phyloP scores from a whole-genome alignment of 2,888 invertebrate genomes.

The Dolomedes plantarius region DNA sequence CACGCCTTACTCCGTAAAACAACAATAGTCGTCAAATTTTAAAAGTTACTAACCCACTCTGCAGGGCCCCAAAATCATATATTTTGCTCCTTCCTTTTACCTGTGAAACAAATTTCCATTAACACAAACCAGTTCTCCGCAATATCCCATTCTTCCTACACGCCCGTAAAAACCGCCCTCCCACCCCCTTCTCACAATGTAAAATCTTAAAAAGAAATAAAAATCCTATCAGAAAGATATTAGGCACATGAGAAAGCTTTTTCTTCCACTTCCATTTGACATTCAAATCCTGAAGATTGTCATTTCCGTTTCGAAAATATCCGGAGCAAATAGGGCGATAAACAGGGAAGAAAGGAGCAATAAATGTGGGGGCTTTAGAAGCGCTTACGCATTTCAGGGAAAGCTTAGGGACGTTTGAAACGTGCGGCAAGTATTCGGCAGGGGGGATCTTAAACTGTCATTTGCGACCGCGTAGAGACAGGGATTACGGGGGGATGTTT shows the following conservation, averaged over 20 bases:
- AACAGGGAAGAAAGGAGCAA: neutral
- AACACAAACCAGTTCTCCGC: too few relatives aligned
- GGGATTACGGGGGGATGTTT: neutral
- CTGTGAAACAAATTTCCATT: too few relatives aligned
- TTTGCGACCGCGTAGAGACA: neutral
- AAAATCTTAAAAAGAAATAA: neutral
- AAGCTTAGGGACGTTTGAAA: neutral
- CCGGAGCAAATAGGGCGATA: conserved; percentile 5
- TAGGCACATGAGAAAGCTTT: neutral
- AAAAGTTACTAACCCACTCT: too few relatives aligned
- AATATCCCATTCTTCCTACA: too few relatives aligned
- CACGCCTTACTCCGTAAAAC: too few relatives aligned
- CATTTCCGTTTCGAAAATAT: neutral
- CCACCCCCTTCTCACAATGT: neutral
- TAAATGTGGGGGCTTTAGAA: neutral
- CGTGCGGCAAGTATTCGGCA: neutral
- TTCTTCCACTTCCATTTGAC: neutral
- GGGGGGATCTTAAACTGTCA: neutral
- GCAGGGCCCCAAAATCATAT: too few relatives aligned
- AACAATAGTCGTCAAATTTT: too few relatives aligned
- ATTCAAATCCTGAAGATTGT: conserved; percentile 2
- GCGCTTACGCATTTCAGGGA: neutral
- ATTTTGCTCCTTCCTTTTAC: too few relatives aligned
- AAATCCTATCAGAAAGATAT: neutral
- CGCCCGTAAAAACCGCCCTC: neutral